Evolutionary conservation across 2,113 vertebrate genomes (phyloP).

Genomic region (Tursiops truncatus): DNA sequence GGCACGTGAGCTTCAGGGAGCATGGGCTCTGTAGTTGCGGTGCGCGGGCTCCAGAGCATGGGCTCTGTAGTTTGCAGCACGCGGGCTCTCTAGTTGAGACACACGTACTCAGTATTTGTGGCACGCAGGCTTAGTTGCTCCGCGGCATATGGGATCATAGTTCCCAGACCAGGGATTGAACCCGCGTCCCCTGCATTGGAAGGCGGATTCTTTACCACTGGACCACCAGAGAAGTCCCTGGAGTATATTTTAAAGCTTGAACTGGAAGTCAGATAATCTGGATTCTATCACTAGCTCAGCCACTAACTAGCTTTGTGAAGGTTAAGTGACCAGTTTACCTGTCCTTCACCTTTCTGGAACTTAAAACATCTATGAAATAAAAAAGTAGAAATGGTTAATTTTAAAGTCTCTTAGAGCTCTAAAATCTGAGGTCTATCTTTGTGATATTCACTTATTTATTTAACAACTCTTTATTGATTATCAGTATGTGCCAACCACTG

Average conservation of each 20-base stretch:
- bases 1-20: no score
- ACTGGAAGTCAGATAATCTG: neutral
- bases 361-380: neutral
- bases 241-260: constrained; percentile 4
- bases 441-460: neutral
- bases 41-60: no score
- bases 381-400: neutral
- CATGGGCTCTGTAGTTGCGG: no score
- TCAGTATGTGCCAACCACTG: neutral
- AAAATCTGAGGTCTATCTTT: neutral
- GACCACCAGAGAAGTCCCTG: no score
- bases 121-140: no score
- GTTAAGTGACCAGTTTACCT: neutral
- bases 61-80: no score
- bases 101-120: rapidly evolving
- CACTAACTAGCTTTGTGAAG: neutral
- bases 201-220: no score
- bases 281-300: neutral
- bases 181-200: no score
- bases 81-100: no score
- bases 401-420: neutral
- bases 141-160: no score
- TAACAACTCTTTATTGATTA: neutral
- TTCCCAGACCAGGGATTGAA: no score
- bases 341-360: neutral